Evolutionary conservation across 2,797 vertebrate species (phyloP), one percentile per base, ranked within the genome.

Genomic region (Malurus leucopterus): DNA sequence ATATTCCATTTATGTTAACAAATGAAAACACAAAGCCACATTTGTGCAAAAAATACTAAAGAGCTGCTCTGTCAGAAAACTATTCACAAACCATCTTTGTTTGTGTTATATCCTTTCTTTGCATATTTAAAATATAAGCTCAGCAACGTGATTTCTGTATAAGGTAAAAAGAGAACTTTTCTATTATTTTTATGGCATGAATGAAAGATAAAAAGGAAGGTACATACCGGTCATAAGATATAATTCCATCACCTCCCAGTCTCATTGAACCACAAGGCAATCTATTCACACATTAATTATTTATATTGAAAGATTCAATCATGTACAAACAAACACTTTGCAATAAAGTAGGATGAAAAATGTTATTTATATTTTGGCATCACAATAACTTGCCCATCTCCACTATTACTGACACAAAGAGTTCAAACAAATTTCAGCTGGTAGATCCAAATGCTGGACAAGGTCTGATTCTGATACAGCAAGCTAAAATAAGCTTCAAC

Each of bases 211-310:
- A 64, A 84, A 77, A 40, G 3, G 14, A 76, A 78, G 11, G 5
- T n/a, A 26, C 29, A 8, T 47, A 51, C 5, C 44, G 47, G 32
- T 46, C 30, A 50, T 58, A 58, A 57, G 71, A 54, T 80, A 53
- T 16, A 53, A 50, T 38, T 89, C 36, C 38, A 73, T 65, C 51
- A 55, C 47, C 21, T 92, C 40, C 16, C 17, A 38, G 36, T 54
- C 47, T 87, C 55, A 53, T n/a, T 91, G 75, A 83, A 71, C 16
- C 49, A 13, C 32, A 67, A 34, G 38, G 43, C 21, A 65, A 44
- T 32, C 59, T 36, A 74, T 74, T 61, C 27, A 86, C 40, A 75
- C 54, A 20, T 83, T 82, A 94, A 88, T 92, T 79, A 90, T 76
- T 86, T 76, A 88, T 65, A 88, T 15, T 74, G 41, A 90, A 94